Conservation (phyloP, 2,888 invertebrate genomes). For the Sisyra nigra region DNA sequence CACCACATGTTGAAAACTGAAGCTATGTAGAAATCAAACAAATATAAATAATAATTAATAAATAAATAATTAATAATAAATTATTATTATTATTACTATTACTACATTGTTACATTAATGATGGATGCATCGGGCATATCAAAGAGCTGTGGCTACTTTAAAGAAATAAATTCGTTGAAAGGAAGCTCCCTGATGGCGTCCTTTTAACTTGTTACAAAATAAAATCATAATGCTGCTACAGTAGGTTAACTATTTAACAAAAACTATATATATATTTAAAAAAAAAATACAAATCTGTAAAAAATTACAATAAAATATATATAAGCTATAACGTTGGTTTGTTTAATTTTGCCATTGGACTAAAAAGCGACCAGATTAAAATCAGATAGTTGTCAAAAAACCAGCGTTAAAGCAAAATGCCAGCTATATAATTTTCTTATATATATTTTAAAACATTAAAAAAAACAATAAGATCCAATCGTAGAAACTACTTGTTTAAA, state of each 20-base stretch:
- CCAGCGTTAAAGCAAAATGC: no score
- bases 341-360: not conserved
- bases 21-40: not conserved
- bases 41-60: conserved; percentile 1
- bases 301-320: no score
- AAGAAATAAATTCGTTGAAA: not conserved
- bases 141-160: conserved; percentile 7
- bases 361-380: no score
- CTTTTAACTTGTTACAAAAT: not conserved
- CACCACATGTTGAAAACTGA: not conserved
- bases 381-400: no score
- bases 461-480: no score
- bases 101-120: conserved; percentile 1
- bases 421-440: no score
- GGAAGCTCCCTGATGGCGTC: not conserved
- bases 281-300: not conserved
- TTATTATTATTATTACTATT: no score
- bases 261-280: not conserved
- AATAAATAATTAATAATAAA: conserved; percentile 2
- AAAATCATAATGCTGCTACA: conserved; percentile 2
- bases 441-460: no score
- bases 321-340: not conserved
- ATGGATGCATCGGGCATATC: conserved; percentile 9
- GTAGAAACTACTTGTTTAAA: no score
- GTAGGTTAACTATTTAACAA: not conserved